These are phyloP conservation scores for Tinea trinotella DNA, from an alignment of 2,888 invertebrate species.

Conservation along the genomic window DNA sequence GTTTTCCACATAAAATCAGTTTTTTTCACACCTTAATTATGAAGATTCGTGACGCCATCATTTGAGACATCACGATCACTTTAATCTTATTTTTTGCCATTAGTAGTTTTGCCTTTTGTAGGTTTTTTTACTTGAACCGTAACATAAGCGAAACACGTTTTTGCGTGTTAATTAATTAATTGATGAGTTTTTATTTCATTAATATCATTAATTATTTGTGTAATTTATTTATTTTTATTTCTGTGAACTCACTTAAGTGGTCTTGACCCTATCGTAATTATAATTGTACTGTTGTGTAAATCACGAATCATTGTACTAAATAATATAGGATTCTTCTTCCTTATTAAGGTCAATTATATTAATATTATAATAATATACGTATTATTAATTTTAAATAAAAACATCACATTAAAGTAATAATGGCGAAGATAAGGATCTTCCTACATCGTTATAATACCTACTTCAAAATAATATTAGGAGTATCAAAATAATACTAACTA, in stretches of 20 bases:
- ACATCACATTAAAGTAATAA: too few relatives aligned
- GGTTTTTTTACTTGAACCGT: background rate
- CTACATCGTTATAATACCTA: too few relatives aligned
- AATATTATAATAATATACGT: background rate
- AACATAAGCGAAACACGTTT: background rate
- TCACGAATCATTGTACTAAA: background rate
- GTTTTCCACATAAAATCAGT: slow-evolving; percentile 2
- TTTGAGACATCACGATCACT: background rate
- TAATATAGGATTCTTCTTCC: background rate
- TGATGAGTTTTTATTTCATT: slow-evolving; percentile 7
- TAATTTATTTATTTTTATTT: background rate
- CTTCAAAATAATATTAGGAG: too few relatives aligned
- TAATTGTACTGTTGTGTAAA: background rate
- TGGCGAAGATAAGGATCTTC: too few relatives aligned
- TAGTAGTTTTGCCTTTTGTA: background rate
- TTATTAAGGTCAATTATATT: background rate
- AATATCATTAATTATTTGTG: background rate
- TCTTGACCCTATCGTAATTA: background rate
- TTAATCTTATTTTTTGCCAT: background rate
- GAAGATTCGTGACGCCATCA: slow-evolving; percentile 11
- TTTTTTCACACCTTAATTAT: slow-evolving; percentile 13
- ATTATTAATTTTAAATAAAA: background rate
- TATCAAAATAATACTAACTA: too few relatives aligned
- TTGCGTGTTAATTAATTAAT: background rate
- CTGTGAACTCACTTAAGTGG: background rate